A percentile compares a stretch with the other conserved stretches of the same genome.
Conservation (phyloP, 1,140 invertebrate genomes). For the Saccostrea glomerata region DNA sequence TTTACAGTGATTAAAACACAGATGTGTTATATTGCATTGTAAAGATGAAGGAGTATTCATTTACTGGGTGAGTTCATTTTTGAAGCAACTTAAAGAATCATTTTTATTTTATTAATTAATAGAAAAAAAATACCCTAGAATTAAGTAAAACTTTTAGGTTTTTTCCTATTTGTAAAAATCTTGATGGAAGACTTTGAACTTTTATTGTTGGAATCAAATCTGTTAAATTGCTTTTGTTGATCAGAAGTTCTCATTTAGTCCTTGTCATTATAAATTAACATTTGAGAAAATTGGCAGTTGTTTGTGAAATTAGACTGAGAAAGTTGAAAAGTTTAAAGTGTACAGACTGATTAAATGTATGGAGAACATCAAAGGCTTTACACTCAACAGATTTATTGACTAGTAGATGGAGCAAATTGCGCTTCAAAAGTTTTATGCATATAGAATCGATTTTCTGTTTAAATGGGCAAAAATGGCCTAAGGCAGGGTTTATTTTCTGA, state of each 20-base stretch:
- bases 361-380: not conserved
- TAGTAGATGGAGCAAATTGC: constrained; percentile 8
- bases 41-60: constrained; percentile 3
- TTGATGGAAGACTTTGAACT: not conserved
- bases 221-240: not conserved
- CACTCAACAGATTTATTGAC: constrained; percentile 25
- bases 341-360: not conserved
- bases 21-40: too few species aligned
- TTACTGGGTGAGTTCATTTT: not conserved
- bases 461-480: constrained; percentile 4
- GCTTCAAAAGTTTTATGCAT: not conserved
- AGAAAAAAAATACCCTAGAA: not conserved
- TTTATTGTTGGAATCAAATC: not conserved
- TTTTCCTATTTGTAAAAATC: not conserved
- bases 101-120: too few species aligned
- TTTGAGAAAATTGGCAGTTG: not conserved
- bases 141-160: not conserved
- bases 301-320: constrained; percentile 16
- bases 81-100: not conserved
- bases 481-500: not conserved
- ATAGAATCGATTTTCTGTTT: not conserved
- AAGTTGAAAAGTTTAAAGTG: constrained; percentile 32
- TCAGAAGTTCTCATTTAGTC: not conserved
- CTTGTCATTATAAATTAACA: constrained; percentile 22
- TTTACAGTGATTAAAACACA: too few species aligned